phyloP scores from a whole-genome alignment of 2,888 invertebrate genomes.

The Unio pictorum region DNA sequence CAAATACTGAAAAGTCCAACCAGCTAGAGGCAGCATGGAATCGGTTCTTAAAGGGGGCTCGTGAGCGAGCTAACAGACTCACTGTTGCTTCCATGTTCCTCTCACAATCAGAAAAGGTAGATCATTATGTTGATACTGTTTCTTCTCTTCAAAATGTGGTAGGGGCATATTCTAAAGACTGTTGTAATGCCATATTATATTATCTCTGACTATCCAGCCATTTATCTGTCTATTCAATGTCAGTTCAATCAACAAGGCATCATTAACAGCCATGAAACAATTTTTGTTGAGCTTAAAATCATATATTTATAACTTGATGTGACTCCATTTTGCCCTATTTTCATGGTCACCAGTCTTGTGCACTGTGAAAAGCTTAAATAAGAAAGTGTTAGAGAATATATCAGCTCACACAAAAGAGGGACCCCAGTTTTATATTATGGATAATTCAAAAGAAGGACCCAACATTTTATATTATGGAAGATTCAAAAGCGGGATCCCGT shows the following conservation, averaged over 20 bases:
- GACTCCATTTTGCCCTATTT: too few relatives aligned
- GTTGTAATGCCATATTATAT: not conserved
- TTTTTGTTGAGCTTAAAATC: not conserved
- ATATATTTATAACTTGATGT: not conserved
- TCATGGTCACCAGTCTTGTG: too few relatives aligned
- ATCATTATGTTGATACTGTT: not conserved
- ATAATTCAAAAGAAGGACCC: too few relatives aligned
- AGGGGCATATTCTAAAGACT: constrained; percentile 1
- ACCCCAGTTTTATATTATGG: too few relatives aligned
- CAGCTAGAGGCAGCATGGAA: constrained; percentile 81
- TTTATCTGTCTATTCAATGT: not conserved
- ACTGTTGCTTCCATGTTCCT: constrained; percentile 85
- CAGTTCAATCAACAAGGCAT: not conserved
- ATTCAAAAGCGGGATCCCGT: too few relatives aligned
- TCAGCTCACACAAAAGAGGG: too few relatives aligned
- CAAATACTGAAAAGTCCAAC: constrained; percentile 76
- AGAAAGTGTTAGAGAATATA: too few relatives aligned
- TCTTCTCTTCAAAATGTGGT: not conserved
- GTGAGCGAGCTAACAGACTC: constrained; percentile 83
- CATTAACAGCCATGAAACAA: not conserved
- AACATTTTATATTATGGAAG: too few relatives aligned
- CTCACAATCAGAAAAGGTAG: constrained; percentile 76
- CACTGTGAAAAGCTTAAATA: too few relatives aligned
- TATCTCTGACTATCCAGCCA: not conserved
- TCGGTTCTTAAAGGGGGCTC: constrained; percentile 79